Conservation (phyloP, 1,140 invertebrate species). For the Gryllus bimaculatus region DNA sequence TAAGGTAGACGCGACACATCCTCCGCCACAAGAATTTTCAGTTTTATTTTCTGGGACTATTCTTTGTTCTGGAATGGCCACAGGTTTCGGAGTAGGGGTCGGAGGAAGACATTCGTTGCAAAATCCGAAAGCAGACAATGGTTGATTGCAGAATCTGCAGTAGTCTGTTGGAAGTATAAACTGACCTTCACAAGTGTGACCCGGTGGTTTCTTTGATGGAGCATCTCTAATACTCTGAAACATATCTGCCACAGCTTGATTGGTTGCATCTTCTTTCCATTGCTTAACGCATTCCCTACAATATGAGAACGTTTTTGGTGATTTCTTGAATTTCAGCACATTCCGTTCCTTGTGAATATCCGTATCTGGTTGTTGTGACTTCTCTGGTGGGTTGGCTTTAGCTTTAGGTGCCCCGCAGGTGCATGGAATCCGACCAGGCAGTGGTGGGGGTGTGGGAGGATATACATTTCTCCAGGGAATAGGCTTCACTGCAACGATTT, state of each 20-base stretch:
- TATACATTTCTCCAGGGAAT: not conserved
- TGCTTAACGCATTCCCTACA: not conserved
- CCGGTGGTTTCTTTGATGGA: not conserved
- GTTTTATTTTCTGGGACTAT: too few relatives aligned
- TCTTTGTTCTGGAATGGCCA: too few relatives aligned
- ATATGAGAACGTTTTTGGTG: not conserved
- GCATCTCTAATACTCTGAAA: not conserved
- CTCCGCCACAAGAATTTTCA: too few relatives aligned
- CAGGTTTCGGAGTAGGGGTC: too few relatives aligned
- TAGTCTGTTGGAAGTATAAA: not conserved
- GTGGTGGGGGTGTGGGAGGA: not conserved
- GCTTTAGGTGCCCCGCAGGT: too few relatives aligned
- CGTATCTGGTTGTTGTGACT: too few relatives aligned
- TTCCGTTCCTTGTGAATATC: too few relatives aligned
- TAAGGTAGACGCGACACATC: too few relatives aligned
- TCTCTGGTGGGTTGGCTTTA: too few relatives aligned
- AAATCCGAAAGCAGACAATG: not conserved
- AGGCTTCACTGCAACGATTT: not conserved
- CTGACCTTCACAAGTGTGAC: not conserved
- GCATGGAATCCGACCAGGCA: not conserved
- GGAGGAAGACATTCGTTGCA: not conserved
- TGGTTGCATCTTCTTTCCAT: not conserved
- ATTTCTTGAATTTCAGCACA: not conserved
- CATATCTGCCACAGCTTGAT: not conserved
- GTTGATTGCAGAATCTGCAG: not conserved